Percentiles rank a stretch among this genome's conserved stretches.
These are phyloP conservation scores for Pseudococcus longispinus DNA, from an alignment of 2,888 invertebrate species.

Conservation along the genomic window DNA sequence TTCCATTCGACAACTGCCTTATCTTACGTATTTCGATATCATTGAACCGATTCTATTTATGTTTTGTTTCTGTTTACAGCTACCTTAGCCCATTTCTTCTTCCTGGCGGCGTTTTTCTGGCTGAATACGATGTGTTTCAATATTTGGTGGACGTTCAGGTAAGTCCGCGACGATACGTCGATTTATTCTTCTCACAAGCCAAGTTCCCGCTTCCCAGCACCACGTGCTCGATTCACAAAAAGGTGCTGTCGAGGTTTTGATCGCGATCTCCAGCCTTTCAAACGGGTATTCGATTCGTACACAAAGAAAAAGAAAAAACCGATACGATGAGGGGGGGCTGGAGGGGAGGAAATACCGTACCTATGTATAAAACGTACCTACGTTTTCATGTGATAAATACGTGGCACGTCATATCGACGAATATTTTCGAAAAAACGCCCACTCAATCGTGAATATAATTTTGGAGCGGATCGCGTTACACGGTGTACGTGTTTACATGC, in stretches of 20 bases:
- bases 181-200: slow-evolving; percentile 29
- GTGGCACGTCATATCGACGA: not conserved
- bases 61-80: slow-evolving; percentile 69
- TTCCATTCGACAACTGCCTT: not conserved
- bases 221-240: not conserved
- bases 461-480: slow-evolving; percentile 3
- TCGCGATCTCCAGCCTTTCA: not conserved
- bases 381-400: not conserved
- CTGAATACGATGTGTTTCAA: slow-evolving; percentile 94
- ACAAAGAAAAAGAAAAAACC: not conserved
- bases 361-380: not conserved
- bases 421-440: not conserved
- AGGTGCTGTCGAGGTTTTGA: not conserved
- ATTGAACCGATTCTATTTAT: not conserved
- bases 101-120: slow-evolving; percentile 91
- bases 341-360: not conserved
- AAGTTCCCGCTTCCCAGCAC: not conserved
- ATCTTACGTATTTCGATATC: not conserved
- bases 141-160: slow-evolving; percentile 93
- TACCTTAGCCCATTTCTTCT: slow-evolving; percentile 84
- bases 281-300: not conserved
- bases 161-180: slow-evolving; percentile 64
- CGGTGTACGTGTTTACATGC: slow-evolving; percentile 30
- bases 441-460: slow-evolving; percentile 6
- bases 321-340: not conserved